Conservation (phyloP, 53 echinoderm and acorn worm genomes). For the Echinarachnius parma region DNA sequence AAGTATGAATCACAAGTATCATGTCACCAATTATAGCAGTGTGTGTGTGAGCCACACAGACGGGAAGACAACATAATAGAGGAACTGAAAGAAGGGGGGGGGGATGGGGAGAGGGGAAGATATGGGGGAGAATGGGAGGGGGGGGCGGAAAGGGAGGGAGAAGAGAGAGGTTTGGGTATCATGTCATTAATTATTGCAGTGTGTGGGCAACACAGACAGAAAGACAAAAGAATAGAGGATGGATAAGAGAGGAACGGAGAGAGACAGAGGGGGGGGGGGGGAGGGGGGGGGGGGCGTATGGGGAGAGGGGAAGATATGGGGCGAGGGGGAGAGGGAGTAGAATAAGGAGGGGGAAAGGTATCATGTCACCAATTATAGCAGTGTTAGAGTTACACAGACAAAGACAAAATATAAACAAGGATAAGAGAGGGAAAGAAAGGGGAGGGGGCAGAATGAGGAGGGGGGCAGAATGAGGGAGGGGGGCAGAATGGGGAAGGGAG, state of each 20-base stretch:
- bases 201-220: too few species aligned
- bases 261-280: not conserved
- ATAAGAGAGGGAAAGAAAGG: not conserved
- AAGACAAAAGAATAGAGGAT: too few species aligned
- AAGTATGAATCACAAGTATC: slow-evolving; percentile 19
- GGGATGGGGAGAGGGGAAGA: slow-evolving; percentile 3
- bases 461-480: not conserved
- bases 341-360: not conserved
- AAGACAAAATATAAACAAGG: too few species aligned
- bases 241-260: not conserved
- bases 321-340: not conserved
- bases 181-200: too few species aligned
- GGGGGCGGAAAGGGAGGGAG: slow-evolving; percentile 7
- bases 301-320: not conserved
- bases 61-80: too few species aligned
- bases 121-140: slow-evolving; percentile 6
- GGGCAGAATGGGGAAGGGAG: not conserved
- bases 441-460: not conserved
- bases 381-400: too few species aligned
- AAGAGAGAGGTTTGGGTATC: slow-evolving; percentile 23
- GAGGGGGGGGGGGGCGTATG: not conserved
- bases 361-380: too few species aligned
- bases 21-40: not conserved
- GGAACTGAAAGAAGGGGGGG: too few species aligned
- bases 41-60: too few species aligned